Percentiles rank a stretch among this genome's conserved stretches.
These are phyloP conservation scores for Homarus americanus DNA, from an alignment of 1,140 invertebrate species.

Conservation along the genomic window DNA sequence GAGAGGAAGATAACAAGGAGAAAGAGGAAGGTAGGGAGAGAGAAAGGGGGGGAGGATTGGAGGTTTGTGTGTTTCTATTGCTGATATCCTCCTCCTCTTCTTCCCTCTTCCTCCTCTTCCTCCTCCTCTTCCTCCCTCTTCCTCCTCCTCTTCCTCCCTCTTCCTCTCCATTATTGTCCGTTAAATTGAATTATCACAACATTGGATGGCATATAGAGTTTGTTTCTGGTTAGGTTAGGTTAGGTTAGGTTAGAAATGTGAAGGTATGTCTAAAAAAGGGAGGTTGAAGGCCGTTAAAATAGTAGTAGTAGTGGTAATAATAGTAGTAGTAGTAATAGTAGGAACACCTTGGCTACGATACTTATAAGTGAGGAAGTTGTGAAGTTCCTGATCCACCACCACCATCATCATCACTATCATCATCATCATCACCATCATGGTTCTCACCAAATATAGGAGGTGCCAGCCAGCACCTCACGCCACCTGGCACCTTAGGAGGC, in stretches of 20 bases:
- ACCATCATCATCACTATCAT: not conserved
- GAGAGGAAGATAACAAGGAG: no score
- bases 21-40: no score
- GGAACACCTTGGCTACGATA: no score
- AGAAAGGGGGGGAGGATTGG: no score
- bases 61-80: no score
- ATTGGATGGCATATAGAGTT: not conserved
- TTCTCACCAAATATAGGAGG: slow-evolving; percentile 11
- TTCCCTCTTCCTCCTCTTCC: not conserved
- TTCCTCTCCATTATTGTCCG: not conserved
- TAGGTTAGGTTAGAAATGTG: not conserved
- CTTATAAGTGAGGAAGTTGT: slow-evolving; percentile 22
- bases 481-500: not conserved
- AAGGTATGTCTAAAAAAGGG: not conserved
- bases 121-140: not conserved
- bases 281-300: slow-evolving; percentile 7
- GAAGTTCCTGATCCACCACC: not conserved
- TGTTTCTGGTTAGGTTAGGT: not conserved
- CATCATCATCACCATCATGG: no score
- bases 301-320: slow-evolving; percentile 23
- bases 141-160: not conserved
- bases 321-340: slow-evolving; percentile 18
- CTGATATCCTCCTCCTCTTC: not conserved
- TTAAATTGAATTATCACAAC: not conserved
- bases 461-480: not conserved